Evolutionary conservation across 2,888 invertebrate species (phyloP).

Genomic region (Apomyelois bistriatella): DNA sequence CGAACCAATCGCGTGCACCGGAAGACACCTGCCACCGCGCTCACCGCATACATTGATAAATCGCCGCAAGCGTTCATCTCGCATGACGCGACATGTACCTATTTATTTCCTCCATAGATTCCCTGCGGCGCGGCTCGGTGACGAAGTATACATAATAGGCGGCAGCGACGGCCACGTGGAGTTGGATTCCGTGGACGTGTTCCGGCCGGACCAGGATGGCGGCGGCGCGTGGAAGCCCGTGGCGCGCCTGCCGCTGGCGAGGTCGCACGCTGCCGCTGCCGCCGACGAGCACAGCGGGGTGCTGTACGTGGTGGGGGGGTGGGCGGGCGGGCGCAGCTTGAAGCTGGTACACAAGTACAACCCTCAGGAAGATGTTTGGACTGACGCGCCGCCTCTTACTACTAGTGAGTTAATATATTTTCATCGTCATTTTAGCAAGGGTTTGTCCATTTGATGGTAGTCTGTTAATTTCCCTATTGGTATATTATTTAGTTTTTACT

Average conservation of each 20-base stretch:
- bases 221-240: slow-evolving; percentile 31
- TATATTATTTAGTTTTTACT: too few species aligned
- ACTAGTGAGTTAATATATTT: slow-evolving; percentile 61
- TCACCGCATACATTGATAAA: too few species aligned
- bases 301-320: slow-evolving; percentile 89
- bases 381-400: slow-evolving; percentile 83
- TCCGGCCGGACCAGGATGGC: slow-evolving; percentile 25
- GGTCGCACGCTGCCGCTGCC: slow-evolving; percentile 82
- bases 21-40: too few species aligned
- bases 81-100: too few species aligned
- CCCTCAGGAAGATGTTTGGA: slow-evolving; percentile 82
- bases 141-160: slow-evolving; percentile 87
- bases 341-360: slow-evolving; percentile 87
- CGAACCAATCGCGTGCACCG: too few species aligned
- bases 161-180: slow-evolving; percentile 92
- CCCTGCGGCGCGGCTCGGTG: slow-evolving; percentile 83
- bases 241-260: slow-evolving; percentile 22
- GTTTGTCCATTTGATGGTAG: too few species aligned
- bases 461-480: too few species aligned
- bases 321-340: slow-evolving; percentile 81
- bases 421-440: too few species aligned
- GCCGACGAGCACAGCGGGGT: slow-evolving; percentile 77
- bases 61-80: too few species aligned
- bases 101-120: slow-evolving; percentile 70
- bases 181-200: slow-evolving; percentile 78